Percentiles rank a stretch among this genome's conserved stretches.
Conservation (phyloP, 2,797 vertebrate species). For the Sebastes kiyomatsui region DNA sequence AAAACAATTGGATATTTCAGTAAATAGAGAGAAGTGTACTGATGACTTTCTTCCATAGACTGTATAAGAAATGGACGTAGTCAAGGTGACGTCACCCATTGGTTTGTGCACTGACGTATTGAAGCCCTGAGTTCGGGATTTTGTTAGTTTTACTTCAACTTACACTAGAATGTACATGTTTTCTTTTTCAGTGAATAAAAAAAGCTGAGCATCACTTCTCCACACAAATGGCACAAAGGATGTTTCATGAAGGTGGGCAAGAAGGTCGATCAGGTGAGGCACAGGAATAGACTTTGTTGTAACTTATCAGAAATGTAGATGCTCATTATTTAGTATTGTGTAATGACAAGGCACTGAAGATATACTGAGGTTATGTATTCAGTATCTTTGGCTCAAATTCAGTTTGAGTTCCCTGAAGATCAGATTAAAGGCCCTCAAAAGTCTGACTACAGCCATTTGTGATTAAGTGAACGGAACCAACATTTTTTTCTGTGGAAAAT, state of each 20-base stretch:
- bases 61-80: background rate
- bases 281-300: background rate
- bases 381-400: background rate
- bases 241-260: conserved; percentile 48
- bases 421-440: background rate
- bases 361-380: background rate
- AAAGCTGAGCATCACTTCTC: conserved; percentile 4
- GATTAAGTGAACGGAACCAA: background rate
- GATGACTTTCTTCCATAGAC: background rate
- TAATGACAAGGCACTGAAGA: background rate
- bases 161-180: background rate
- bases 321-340: background rate
- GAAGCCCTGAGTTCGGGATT: too few relatives aligned
- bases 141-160: background rate
- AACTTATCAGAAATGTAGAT: background rate
- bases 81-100: too few relatives aligned
- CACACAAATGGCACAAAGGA: conserved; percentile 56
- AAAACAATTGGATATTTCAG: background rate
- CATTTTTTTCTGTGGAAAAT: background rate
- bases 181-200: conserved; percentile 38
- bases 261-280: conserved; percentile 70
- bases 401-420: background rate
- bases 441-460: background rate
- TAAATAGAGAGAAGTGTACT: background rate
- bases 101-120: too few relatives aligned